These are phyloP conservation scores for Ictalurus punctatus DNA, from an alignment of 2,113 vertebrate genomes.

Conservation along the genomic window DNA sequence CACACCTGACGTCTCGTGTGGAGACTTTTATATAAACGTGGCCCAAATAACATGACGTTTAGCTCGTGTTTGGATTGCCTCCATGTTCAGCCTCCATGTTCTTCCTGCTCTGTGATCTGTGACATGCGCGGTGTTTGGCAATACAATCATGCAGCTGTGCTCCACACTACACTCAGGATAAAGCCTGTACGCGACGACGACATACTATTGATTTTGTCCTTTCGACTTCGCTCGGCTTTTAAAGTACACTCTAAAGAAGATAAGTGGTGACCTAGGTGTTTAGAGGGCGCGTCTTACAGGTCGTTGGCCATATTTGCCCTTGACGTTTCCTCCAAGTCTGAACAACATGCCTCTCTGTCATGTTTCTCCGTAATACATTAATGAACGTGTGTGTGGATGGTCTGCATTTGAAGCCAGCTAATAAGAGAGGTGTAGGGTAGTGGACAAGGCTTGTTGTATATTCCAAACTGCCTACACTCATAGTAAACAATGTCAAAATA, in stretches of 20 bases:
- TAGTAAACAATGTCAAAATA: not conserved
- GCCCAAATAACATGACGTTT: not conserved
- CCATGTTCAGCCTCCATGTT: not conserved
- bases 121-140: not conserved
- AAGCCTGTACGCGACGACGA: not conserved
- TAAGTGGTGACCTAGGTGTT: slow-evolving; percentile 25
- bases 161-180: too few relatives aligned
- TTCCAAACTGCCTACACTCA: not conserved
- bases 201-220: not conserved
- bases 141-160: not conserved
- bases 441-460: not conserved
- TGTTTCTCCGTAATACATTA: slow-evolving; percentile 30
- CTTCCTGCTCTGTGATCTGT: not conserved
- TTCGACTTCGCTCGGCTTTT: not conserved
- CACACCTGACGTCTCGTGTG: too few relatives aligned
- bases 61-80: not conserved
- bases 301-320: slow-evolving; percentile 27
- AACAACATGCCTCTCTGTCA: slow-evolving; percentile 34
- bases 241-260: not conserved
- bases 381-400: slow-evolving; percentile 23
- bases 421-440: not conserved
- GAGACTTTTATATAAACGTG: not conserved
- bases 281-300: slow-evolving; percentile 63
- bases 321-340: slow-evolving; percentile 30
- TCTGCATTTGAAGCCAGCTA: not conserved